Evolutionary conservation across 2,888 invertebrate genomes (phyloP).

Genomic region (Campoplex capitator): DNA sequence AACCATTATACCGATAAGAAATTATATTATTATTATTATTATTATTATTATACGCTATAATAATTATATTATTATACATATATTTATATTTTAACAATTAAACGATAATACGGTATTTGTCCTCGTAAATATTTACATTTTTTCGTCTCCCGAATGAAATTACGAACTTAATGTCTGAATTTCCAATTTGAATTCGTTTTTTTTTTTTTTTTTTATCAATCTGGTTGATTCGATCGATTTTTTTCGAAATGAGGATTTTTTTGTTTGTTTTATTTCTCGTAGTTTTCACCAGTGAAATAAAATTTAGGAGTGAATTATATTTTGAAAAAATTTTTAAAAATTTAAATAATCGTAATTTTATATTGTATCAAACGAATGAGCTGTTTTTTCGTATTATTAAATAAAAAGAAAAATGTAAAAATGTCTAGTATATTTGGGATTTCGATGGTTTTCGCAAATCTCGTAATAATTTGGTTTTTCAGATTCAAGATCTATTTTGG

Average conservation of each 20-base stretch:
- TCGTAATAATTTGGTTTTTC: too few relatives aligned
- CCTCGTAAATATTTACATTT: constrained; percentile 65
- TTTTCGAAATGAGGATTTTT: not conserved
- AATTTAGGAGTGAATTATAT: not conserved
- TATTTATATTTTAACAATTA: constrained; percentile 84
- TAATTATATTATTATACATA: constrained; percentile 77
- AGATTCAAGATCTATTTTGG: too few relatives aligned
- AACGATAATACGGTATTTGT: constrained; percentile 79
- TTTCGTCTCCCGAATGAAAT: constrained; percentile 64
- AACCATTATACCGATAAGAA: constrained; percentile 76
- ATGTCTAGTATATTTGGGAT: not conserved
- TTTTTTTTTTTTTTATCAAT: not conserved
- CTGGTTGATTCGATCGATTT: not conserved
- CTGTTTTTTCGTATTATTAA: not conserved
- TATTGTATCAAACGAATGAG: not conserved
- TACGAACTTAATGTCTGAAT: too few relatives aligned
- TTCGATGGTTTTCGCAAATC: not conserved
- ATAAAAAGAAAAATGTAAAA: not conserved
- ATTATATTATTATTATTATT: constrained; percentile 64
- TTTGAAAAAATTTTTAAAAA: not conserved
- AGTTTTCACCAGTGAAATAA: not conserved
- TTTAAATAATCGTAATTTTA: not conserved
- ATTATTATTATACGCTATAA: constrained; percentile 73
- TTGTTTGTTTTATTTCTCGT: not conserved
- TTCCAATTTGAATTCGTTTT: not conserved